Base-by-base conservation (phyloP, 2,113 vertebrate genomes). In the Carassius gibelio region DNA sequence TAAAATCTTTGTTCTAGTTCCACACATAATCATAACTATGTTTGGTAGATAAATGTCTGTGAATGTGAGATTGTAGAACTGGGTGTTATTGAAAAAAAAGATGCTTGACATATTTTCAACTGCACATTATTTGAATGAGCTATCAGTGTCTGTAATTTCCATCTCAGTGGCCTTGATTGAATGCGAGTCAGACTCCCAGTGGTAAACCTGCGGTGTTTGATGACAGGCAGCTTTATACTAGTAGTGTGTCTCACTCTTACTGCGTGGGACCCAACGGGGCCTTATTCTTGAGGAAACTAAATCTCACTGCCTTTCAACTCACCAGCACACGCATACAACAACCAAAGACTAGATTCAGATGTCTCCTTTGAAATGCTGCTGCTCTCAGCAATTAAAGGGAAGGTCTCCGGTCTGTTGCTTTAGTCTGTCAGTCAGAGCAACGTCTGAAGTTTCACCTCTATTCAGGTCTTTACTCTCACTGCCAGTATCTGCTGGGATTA, bases 151-250 rank as follows among this genome's bases (percentile, higher is more conserved):
- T 80, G 59, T 64, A 45, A 64, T 64, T 64, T 64, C 8, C 77
- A 80, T 80, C 76, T 57, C 34, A 42, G 76, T 59, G 30, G 13
- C 36, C 77, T 64, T 80, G 36, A 80, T 64, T 64, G 36, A 64
- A 34, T 64, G 21, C 62, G 36, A 45, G 13, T 15, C 38, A 17
- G 59, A 13, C 55, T 59, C 26, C 34, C 19, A 26, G 13, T 62
- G 36, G 77, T 80, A 80, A 80, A 80, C 77, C 57, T 80, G 59
- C 38, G 0, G 36, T 80, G 59, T 80, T 62, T 80, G 77, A 80
- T 62, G 77, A 80, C 77, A 80, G 77, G 45, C 36, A 9, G 19
- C 77, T 80, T 42, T 62, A 64, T 80, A 45, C 77, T 23, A 45
- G 77, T 62, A 79, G 38, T 61, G 21, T 59, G 57, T 64, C 23